phyloP scores from a whole-genome alignment of 1,140 invertebrate genomes.

The Meteorus sp. region DNA sequence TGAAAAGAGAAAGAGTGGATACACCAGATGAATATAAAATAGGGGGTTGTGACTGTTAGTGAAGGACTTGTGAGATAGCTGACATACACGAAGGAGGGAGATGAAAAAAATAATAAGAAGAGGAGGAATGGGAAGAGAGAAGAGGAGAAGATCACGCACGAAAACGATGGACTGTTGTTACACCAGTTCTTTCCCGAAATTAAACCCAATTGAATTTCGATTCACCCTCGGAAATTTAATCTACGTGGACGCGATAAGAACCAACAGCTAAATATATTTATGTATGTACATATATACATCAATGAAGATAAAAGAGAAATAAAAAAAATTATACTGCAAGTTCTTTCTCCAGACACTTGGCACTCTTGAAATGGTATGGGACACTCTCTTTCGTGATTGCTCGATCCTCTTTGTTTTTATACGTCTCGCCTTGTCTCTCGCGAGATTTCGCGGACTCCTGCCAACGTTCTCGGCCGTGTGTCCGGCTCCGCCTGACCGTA shows the following conservation, averaged over 20 bases:
- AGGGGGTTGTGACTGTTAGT: neutral
- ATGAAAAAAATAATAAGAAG: too few species aligned
- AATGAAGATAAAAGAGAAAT: too few species aligned
- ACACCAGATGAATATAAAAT: slow-evolving; percentile 16
- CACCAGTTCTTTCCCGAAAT: neutral
- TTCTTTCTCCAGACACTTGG: neutral
- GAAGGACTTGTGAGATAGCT: neutral
- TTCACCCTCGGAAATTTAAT: neutral
- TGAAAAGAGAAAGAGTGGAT: neutral
- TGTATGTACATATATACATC: too few species aligned
- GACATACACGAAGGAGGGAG: too few species aligned
- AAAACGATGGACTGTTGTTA: neutral
- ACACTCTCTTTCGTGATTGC: slow-evolving; percentile 16
- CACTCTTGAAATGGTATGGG: slow-evolving; percentile 15
- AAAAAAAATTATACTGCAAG: neutral
- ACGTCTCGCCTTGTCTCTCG: slow-evolving; percentile 20
- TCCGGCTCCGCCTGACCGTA: slow-evolving; percentile 45
- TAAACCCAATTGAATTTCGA: neutral
- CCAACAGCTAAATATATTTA: too few species aligned
- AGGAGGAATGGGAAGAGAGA: too few species aligned
- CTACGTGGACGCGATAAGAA: too few species aligned
- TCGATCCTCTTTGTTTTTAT: slow-evolving; percentile 13
- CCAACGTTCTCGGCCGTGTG: slow-evolving; percentile 30
- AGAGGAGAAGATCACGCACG: neutral
- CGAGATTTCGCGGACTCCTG: slow-evolving; percentile 25